Conservation (phyloP, 2,797 vertebrate species). For the Natrix natrix region DNA sequence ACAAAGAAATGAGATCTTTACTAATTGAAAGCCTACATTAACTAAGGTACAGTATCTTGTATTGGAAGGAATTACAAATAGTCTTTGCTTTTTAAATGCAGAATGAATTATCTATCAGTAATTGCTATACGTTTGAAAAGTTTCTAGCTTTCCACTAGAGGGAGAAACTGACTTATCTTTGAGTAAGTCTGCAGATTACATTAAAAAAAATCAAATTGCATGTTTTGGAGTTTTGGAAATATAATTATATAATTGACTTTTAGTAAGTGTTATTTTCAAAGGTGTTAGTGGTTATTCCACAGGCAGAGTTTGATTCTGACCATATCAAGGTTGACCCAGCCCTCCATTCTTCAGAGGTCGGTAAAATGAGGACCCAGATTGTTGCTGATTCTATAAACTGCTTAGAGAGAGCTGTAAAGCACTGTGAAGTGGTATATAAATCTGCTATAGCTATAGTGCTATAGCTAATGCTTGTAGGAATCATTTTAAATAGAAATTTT, state of each 20-base stretch:
- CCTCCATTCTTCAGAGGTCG: background rate
- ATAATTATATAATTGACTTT: background rate
- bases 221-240: background rate
- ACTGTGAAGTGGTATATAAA: background rate
- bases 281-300: background rate
- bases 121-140: background rate
- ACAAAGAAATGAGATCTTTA: background rate
- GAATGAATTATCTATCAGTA: background rate
- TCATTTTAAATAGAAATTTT: background rate
- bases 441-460: background rate
- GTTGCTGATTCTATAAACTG: background rate
- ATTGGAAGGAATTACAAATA: background rate
- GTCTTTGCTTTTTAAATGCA: background rate
- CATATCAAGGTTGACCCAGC: background rate
- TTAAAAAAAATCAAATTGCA: background rate
- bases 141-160: constrained; percentile 11
- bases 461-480: background rate
- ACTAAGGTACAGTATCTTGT: background rate
- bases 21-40: background rate
- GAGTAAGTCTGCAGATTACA: background rate
- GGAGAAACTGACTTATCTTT: background rate
- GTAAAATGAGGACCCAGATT: background rate
- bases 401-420: background rate
- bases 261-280: background rate
- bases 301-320: background rate